Evolutionary conservation across 2,888 invertebrate genomes (phyloP), one percentile per base, ranked within the genome.

Genomic region (Tryphoninae sp.): DNA sequence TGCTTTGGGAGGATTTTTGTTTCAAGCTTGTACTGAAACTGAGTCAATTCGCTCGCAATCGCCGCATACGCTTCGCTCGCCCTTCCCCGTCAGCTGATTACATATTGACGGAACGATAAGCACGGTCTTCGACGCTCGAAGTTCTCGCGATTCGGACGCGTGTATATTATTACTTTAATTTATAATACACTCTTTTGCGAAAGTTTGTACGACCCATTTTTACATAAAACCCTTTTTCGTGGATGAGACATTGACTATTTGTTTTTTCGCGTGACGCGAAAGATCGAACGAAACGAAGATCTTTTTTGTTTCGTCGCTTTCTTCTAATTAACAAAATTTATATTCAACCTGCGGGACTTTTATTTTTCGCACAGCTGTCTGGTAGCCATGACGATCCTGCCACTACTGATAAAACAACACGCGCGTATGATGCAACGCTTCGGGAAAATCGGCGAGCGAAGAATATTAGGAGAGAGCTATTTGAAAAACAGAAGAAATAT

Each of bases 391-490:
- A 89, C 90, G 89, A 92, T 92, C 88, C 87, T 89, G 88, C 88
- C 69, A 61, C 87, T 91, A 91, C 91, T 91, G 91, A 92, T 91
- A 92, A 92, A 92, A 92, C 91, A 92, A 92, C 91, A 91, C 61
- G 61, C 26, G 89, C 87, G 86, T 86, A 88, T 88, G 86, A 88
- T 86, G 84, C 89, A 88, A 88, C 89, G 87, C 4, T 87, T 86
- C 84, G 86, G 84, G 86, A 86, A 88, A 88, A 86, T 23, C 19
- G n/a, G 55, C 13, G 55, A 68, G 45, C 3, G 2, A 11, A 8
- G 61, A 71, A 49, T 55, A 26, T 26, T 33, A 33, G n/a, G 19
- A 65, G 11, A 49, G 33, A 45, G 13, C 45, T 45, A 13, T 13
- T 45, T 2, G 13, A 45, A 45, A 45, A 45, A 45, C 45, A 33